Evolutionary conservation across 1,140 invertebrate genomes (phyloP).

Genomic region (Sinella curviseta): DNA sequence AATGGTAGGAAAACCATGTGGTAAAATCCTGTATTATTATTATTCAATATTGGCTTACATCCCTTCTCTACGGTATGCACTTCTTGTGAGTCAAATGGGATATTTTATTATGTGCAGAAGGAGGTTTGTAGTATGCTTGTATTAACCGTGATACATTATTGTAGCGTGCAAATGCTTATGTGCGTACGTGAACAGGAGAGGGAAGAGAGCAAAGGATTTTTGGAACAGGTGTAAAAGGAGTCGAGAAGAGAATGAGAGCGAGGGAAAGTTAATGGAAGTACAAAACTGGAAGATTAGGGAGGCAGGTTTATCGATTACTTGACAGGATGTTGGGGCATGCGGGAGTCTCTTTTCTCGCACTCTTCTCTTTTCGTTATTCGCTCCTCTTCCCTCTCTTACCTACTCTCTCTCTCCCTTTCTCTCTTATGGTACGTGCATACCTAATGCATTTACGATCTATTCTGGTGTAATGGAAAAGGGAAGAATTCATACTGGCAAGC

Average conservation of each 20-base stretch:
- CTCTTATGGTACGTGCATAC: background rate
- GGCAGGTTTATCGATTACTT: constrained; percentile 27
- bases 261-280: constrained; percentile 21
- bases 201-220: constrained; percentile 12
- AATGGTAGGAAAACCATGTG: background rate
- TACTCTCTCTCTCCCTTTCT: background rate
- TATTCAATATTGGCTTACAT: too few relatives aligned
- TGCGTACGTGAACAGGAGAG: background rate
- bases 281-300: constrained; percentile 27
- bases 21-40: too few relatives aligned
- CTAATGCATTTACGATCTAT: background rate
- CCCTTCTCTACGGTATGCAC: too few relatives aligned
- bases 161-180: too few relatives aligned
- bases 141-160: too few relatives aligned
- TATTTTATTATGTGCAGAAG: too few relatives aligned
- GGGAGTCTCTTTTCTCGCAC: constrained; percentile 18
- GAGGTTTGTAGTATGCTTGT: too few relatives aligned
- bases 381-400: too few relatives aligned
- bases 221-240: constrained; percentile 24
- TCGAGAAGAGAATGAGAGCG: background rate
- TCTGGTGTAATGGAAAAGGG: background rate
- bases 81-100: too few relatives aligned
- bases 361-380: background rate
- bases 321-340: constrained; percentile 26
- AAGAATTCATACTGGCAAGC: too few relatives aligned